phyloP scores from a whole-genome alignment of 2,888 invertebrate species.

The Pterobdella sp. region DNA sequence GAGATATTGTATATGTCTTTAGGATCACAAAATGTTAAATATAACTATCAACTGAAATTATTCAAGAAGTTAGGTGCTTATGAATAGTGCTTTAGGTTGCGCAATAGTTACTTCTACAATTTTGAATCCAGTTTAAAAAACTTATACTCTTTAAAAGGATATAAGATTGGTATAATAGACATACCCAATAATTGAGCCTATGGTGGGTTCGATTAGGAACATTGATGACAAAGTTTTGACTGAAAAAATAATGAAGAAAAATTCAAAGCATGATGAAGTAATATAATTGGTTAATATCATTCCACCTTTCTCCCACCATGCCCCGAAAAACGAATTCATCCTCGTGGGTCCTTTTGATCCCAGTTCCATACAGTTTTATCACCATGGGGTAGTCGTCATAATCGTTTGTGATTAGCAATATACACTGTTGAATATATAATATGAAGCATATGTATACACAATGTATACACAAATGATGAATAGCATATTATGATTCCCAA shows the following conservation, averaged over 20 bases:
- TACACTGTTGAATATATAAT: background rate
- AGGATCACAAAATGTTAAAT: too few species aligned
- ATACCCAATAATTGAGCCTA: background rate
- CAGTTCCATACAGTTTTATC: background rate
- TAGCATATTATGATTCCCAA: too few species aligned
- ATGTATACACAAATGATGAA: too few species aligned
- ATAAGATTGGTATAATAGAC: background rate
- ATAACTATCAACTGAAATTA: too few species aligned
- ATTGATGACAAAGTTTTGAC: background rate
- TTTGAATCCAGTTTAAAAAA: too few species aligned
- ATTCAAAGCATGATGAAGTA: background rate
- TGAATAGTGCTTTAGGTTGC: too few species aligned
- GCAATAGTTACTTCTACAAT: too few species aligned
- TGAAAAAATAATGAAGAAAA: background rate
- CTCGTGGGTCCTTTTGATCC: background rate
- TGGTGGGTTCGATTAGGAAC: constrained; percentile 4
- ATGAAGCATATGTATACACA: background rate
- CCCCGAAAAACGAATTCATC: background rate
- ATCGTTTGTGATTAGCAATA: background rate
- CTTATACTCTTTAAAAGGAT: background rate
- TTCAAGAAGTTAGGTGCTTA: too few species aligned
- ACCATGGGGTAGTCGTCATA: background rate
- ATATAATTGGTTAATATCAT: too few species aligned
- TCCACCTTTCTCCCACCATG: background rate
- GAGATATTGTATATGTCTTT: too few species aligned